Evolutionary conservation across 2,888 invertebrate genomes (phyloP), one percentile per base, ranked within the genome.

Genomic region (Patella pellucida): DNA sequence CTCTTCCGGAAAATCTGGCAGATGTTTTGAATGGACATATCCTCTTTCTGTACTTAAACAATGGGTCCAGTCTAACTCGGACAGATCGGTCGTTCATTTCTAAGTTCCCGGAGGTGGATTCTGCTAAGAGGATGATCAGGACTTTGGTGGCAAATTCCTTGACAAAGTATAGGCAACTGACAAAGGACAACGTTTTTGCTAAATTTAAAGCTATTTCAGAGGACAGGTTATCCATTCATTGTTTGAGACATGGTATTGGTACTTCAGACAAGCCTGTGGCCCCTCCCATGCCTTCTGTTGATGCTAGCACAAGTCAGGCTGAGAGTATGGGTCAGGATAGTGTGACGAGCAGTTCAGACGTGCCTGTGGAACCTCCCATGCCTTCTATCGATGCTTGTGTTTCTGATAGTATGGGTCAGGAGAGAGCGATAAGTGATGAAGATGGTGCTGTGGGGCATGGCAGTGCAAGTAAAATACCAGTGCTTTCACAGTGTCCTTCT

Each of bases 311-410:
- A 16, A 54, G 54, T 54, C 54, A 15, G 54, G 54, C 54, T 54
- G 31, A 31, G 31, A 54, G 54, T 54, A 54, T 54, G 54, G 54
- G 54, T 54, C 54, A 54, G 54, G 54, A 54, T n/a, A 54, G 54
- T 54, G 31, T 31, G 31, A 31, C 31, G 31, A 31, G 31, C 31
- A 31, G 31, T 31, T 31, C 31, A 31, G 31, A 31, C 31, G 31
- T 31, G 31, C 31, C 31, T 31, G 31, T 31, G 31, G 31, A 31
- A 31, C 31, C 31, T 31, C 31, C 31, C 31, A 31, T 31, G 31
- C 31, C 31, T 31, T 31, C 31, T 31, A 31, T 31, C 31, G 31
- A 31, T 31, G 31, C 31, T 31, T 31, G 31, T 31, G 31, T 31
- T 31, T 31, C 31, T 31, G 31, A 31, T 31, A 31, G 31, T 31